Conservation (phyloP, 2,797 vertebrate genomes). For the Brotula barbata region DNA sequence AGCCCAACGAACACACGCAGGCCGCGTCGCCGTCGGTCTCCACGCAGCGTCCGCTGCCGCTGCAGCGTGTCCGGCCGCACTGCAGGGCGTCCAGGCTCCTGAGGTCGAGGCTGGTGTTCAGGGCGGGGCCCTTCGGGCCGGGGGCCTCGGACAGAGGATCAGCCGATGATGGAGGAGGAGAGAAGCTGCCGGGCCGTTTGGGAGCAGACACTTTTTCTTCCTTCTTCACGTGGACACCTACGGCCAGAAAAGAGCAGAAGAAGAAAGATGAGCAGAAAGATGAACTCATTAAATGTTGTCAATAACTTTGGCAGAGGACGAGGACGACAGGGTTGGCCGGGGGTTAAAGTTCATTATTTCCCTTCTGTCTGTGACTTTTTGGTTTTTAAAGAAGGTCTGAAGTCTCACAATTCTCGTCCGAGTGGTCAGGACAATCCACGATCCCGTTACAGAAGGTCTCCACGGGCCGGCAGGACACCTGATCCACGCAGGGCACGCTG, state of each 20-base stretch:
- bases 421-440: constrained; percentile 82
- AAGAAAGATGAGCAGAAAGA: too few species aligned
- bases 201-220: not conserved
- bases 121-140: not conserved
- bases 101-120: not conserved
- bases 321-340: too few species aligned
- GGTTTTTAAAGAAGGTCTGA: not conserved
- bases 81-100: constrained; percentile 51
- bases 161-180: not conserved
- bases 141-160: constrained; percentile 1
- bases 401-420: constrained; percentile 87
- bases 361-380: too few species aligned
- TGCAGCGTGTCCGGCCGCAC: constrained; percentile 74
- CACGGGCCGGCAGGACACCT: constrained; percentile 75
- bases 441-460: constrained; percentile 81
- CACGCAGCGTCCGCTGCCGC: constrained; percentile 78
- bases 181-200: not conserved
- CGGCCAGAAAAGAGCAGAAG: not conserved
- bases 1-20: constrained; percentile 79
- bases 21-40: constrained; percentile 44
- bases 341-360: too few species aligned
- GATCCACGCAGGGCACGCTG: constrained; percentile 76
- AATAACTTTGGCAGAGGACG: too few species aligned
- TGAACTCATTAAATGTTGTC: too few species aligned
- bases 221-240: constrained; percentile 56